Conservation (phyloP, 2,888 invertebrate genomes). For the Rhagophthalmus giganteus region DNA sequence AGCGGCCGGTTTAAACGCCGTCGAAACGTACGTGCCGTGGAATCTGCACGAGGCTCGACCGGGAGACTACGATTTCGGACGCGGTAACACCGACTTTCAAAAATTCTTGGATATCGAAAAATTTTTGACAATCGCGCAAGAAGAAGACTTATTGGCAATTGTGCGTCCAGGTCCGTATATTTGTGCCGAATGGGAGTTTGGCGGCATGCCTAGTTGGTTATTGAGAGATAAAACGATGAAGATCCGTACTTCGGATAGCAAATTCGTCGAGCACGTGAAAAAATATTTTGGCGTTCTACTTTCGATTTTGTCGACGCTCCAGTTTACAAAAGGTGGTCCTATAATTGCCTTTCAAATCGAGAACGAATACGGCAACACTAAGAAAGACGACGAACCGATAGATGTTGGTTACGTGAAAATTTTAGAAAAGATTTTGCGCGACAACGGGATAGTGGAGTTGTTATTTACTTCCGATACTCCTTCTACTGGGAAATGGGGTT, state of each 20-base stretch:
- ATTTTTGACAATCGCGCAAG: constrained; percentile 73
- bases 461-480: constrained; percentile 60
- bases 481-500: constrained; percentile 46
- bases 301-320: constrained; percentile 56
- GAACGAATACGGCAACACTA: constrained; percentile 86
- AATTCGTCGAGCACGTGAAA: constrained; percentile 56
- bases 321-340: constrained; percentile 78
- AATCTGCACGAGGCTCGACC: constrained; percentile 81
- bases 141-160: constrained; percentile 77
- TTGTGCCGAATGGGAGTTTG: constrained; percentile 83
- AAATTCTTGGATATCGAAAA: constrained; percentile 62
- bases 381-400: constrained; percentile 40
- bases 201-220: constrained; percentile 45
- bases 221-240: constrained; percentile 56
- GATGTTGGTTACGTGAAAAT: constrained; percentile 51
- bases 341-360: constrained; percentile 88
- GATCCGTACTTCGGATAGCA: constrained; percentile 50
- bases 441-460: constrained; percentile 55
- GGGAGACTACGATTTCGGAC: constrained; percentile 65
- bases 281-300: constrained; percentile 59
- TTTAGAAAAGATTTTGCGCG: constrained; percentile 49
- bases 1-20: constrained; percentile 83
- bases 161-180: constrained; percentile 90
- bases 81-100: constrained; percentile 61
- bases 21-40: constrained; percentile 87